Percentiles rank a stretch among this genome's conserved stretches.
Conservation (phyloP, 1,140 invertebrate genomes). For the Steinernema feltiae region DNA sequence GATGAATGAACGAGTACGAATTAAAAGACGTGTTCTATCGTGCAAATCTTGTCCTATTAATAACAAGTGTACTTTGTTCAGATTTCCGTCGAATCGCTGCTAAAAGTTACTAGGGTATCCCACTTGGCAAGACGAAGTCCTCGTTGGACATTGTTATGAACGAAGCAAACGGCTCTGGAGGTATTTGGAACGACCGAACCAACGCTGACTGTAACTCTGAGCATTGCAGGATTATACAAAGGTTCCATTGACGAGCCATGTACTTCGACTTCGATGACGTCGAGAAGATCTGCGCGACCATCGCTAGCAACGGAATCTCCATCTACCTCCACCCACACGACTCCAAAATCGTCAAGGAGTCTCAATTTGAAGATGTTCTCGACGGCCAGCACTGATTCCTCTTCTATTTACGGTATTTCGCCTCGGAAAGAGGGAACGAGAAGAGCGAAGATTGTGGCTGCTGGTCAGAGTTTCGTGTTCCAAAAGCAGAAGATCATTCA, state of each 20-base stretch:
- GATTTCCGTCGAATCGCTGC: neutral
- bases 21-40: neutral
- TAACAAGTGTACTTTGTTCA: neutral
- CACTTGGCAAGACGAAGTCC: neutral
- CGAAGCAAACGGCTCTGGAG: neutral
- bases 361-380: neutral
- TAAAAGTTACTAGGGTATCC: neutral
- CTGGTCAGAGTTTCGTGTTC: constrained; percentile 41
- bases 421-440: neutral
- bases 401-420: neutral
- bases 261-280: neutral
- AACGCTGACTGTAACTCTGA: too few relatives aligned
- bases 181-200: too few relatives aligned
- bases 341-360: neutral
- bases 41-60: neutral
- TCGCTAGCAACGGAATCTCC: neutral
- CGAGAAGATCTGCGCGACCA: neutral
- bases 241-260: constrained; percentile 3
- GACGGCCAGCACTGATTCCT: neutral
- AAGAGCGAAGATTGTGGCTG: constrained; percentile 31
- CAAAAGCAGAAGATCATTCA: constrained; percentile 62
- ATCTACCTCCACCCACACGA: neutral
- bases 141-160: neutral
- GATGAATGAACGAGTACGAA: neutral
- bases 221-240: neutral